Evolutionary conservation across 92 coral and sea anemone species (phyloP).

Genomic region (Desmophyllum pertusum): DNA sequence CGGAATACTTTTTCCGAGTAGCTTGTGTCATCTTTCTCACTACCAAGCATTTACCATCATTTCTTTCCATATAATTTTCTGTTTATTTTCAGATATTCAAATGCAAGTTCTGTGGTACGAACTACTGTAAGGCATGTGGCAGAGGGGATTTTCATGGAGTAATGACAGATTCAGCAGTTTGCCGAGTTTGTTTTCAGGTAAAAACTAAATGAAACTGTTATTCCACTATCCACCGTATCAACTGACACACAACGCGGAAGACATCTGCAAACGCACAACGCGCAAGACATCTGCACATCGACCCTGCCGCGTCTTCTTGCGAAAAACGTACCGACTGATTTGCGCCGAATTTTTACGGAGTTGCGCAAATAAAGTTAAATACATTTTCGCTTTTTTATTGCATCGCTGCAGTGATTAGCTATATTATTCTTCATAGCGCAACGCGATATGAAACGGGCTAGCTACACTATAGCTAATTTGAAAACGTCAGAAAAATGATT

Average conservation of each 20-base stretch:
- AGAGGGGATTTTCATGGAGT: constrained; percentile 90
- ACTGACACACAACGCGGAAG: background rate
- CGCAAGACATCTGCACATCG: background rate
- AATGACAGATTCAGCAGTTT: constrained; percentile 67
- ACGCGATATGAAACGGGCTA: background rate
- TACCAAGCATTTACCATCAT: too few species aligned
- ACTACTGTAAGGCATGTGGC: constrained; percentile 83
- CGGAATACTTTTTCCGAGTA: too few species aligned
- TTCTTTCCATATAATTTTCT: background rate
- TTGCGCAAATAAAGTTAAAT: too few species aligned
- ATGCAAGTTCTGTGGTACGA: constrained; percentile 86
- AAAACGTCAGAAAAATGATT: background rate
- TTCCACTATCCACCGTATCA: background rate
- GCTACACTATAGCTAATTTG: background rate
- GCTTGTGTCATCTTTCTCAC: too few species aligned
- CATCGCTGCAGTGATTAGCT: too few species aligned
- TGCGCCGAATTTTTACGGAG: background rate
- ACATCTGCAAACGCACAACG: background rate
- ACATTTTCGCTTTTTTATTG: too few species aligned
- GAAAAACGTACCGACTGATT: background rate
- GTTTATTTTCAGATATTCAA: constrained; percentile 67
- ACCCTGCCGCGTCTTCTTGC: background rate
- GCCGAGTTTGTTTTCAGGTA: constrained; percentile 90
- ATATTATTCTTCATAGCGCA: too few species aligned
- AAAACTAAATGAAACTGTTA: background rate